phyloP scores from a whole-genome alignment of 35 echinoderm and acorn worm genomes.

The Stichopus chloronotus region DNA sequence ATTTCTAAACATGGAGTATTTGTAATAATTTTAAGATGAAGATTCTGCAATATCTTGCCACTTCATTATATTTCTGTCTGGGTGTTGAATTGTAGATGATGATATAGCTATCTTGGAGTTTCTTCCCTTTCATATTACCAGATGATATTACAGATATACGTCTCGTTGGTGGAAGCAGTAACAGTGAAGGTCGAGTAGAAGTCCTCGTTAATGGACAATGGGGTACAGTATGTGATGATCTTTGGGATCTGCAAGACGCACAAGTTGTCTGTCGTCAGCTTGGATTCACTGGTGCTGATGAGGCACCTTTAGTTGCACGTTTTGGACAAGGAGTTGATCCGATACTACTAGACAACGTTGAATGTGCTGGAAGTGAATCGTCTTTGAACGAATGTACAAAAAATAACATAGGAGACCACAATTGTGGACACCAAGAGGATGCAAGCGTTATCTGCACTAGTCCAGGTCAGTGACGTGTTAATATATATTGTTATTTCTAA shows the following conservation, averaged over 20 bases:
- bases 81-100: too few species aligned
- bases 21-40: too few species aligned
- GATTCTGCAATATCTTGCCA: too few species aligned
- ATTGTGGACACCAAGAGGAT: not conserved
- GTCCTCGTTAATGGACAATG: constrained; percentile 47
- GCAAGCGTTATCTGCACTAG: not conserved
- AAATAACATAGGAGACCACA: not conserved
- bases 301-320: not conserved
- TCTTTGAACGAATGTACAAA: not conserved
- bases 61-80: too few species aligned
- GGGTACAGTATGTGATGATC: constrained; percentile 66
- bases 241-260: constrained; percentile 55
- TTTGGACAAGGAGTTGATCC: not conserved
- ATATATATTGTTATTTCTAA: too few species aligned
- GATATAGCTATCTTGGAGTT: too few species aligned
- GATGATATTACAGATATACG: not conserved
- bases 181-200: constrained; percentile 47
- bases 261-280: constrained; percentile 56
- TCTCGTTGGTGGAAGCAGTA: not conserved
- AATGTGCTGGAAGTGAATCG: constrained; percentile 5
- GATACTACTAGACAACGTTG: not conserved
- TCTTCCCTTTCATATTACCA: not conserved
- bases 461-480: too few species aligned
- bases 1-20: too few species aligned
- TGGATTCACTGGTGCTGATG: not conserved